phyloP scores from a whole-genome alignment of 2,888 invertebrate species.

The Mystacides longicornis region DNA sequence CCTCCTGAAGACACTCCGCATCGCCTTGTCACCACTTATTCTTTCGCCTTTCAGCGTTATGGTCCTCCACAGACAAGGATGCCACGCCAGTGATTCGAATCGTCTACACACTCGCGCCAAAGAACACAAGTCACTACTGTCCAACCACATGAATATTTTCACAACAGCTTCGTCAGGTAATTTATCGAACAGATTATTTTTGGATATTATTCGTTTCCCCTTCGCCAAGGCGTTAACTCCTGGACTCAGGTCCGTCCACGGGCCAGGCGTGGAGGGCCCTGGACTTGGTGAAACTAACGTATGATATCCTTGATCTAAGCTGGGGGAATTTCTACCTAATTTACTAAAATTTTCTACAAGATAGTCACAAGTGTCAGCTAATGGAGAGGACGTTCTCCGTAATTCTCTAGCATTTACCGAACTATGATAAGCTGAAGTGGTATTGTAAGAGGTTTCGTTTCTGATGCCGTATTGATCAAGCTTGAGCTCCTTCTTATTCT shows the following conservation, averaged over 20 bases:
- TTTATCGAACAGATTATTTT: slow-evolving; percentile 49
- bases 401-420: slow-evolving; percentile 22
- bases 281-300: slow-evolving; percentile 60
- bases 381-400: slow-evolving; percentile 27
- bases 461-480: slow-evolving; percentile 25
- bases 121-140: slow-evolving; percentile 63
- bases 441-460: slow-evolving; percentile 22
- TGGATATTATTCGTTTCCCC: slow-evolving; percentile 32
- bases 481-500: slow-evolving; percentile 25
- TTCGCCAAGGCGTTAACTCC: slow-evolving; percentile 28
- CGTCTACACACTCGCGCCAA: slow-evolving; percentile 69
- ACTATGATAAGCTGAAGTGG: slow-evolving; percentile 21
- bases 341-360: slow-evolving; percentile 38
- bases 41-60: slow-evolving; percentile 55
- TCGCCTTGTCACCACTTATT: slow-evolving; percentile 58
- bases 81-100: slow-evolving; percentile 72
- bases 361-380: slow-evolving; percentile 30
- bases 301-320: slow-evolving; percentile 75
- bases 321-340: slow-evolving; percentile 53
- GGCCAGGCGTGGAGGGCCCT: slow-evolving; percentile 37
- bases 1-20: slow-evolving; percentile 55
- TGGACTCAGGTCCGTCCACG: slow-evolving; percentile 32
- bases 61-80: slow-evolving; percentile 65
- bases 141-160: slow-evolving; percentile 62
- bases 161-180: slow-evolving; percentile 62